These are phyloP conservation scores for Ifrita kowaldi DNA, from an alignment of 2,113 vertebrate species.

Conservation along the genomic window DNA sequence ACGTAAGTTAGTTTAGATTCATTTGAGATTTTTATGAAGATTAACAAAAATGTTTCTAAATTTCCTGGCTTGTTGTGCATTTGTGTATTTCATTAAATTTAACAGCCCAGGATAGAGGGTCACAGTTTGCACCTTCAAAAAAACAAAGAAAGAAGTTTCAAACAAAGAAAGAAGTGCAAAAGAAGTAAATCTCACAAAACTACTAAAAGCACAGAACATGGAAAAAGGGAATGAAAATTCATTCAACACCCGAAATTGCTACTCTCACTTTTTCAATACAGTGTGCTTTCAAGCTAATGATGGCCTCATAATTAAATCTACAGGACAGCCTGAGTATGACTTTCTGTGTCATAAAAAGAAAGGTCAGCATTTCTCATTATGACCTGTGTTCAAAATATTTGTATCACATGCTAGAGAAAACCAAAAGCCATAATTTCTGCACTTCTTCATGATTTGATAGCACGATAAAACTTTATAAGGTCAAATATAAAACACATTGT, in stretches of 20 bases:
- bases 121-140: neutral
- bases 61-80: neutral
- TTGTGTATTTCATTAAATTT: neutral
- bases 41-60: neutral
- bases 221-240: neutral
- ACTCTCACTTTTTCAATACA: neutral
- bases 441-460: slow-evolving; percentile 40
- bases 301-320: neutral
- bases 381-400: slow-evolving; percentile 7
- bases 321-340: neutral
- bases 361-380: neutral
- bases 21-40: neutral
- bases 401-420: neutral
- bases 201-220: neutral
- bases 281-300: neutral
- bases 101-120: neutral
- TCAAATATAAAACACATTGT: slow-evolving; percentile 61
- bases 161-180: neutral
- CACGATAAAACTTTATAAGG: slow-evolving; percentile 53
- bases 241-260: neutral
- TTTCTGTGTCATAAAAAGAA: neutral
- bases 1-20: neutral
- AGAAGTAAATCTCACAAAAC: neutral
- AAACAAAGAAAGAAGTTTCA: neutral
- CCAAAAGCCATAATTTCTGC: slow-evolving; percentile 12